These are phyloP conservation scores for Mesoclemmys tuberculata DNA, from an alignment of 2,113 vertebrate genomes.

Conservation along the genomic window DNA sequence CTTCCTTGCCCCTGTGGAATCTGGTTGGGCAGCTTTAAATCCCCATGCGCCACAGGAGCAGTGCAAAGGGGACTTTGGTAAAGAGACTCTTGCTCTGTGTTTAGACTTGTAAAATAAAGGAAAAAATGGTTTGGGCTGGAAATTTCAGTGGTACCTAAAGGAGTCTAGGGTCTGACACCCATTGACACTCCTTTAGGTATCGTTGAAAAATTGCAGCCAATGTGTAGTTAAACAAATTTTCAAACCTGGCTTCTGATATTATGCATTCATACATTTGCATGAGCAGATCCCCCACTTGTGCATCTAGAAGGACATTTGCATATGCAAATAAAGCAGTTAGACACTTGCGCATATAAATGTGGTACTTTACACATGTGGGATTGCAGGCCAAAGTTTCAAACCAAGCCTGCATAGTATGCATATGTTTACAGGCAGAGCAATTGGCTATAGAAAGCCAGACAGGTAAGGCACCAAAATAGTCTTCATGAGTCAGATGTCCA, in stretches of 20 bases:
- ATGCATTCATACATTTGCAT: background rate
- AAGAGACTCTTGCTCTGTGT: background rate
- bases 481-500: background rate
- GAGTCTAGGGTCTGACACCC: no score
- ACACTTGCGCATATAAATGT: background rate
- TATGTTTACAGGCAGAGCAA: fast-evolving
- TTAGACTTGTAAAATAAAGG: background rate
- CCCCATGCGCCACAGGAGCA: background rate
- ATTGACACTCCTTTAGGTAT: background rate
- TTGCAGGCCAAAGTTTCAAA: background rate
- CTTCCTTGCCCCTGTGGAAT: background rate
- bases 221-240: constrained; percentile 15
- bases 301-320: background rate
- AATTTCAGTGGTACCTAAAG: no score
- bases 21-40: background rate
- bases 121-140: background rate
- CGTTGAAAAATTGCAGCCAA: background rate
- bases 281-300: background rate
- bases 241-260: background rate
- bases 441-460: background rate
- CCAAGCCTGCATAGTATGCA: background rate
- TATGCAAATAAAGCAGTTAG: background rate
- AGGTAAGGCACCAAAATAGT: fast-evolving
- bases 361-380: background rate
- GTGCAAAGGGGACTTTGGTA: background rate